A percentile compares a stretch with the other conserved stretches of the same genome.
Conservation (phyloP, 2,797 vertebrate species). For the Arrhamphus sclerolepis region DNA sequence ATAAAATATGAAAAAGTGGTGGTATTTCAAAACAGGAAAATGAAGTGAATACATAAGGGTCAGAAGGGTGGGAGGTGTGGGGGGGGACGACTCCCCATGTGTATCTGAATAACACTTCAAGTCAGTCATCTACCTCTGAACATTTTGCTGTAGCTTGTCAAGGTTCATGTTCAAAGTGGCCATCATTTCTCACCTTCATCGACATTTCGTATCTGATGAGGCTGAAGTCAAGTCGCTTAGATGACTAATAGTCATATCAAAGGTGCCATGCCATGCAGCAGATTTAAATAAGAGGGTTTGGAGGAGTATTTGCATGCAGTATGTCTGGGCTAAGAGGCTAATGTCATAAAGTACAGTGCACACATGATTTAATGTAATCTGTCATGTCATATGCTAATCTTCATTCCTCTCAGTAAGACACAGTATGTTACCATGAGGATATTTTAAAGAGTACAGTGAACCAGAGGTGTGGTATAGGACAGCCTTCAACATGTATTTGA, state of each 20-base stretch:
- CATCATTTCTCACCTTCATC: conserved; percentile 90
- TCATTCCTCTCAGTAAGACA: conserved; percentile 90
- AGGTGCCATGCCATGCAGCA: conserved; percentile 96
- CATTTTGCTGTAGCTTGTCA: conserved; percentile 47
- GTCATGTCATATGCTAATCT: conserved; percentile 99
- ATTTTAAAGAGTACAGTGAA: conserved; percentile 57
- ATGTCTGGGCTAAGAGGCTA: conserved; percentile 97
- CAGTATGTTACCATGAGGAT: conserved; percentile 81
- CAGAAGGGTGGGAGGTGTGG: too few species aligned
- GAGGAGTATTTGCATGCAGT: conserved; percentile 95
- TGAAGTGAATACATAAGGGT: background rate
- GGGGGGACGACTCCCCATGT: too few species aligned
- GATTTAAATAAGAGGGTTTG: conserved; percentile 99
- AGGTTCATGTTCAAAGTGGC: conserved; percentile 88
- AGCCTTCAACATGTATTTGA: conserved; percentile 56
- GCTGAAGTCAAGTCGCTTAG: conserved; percentile 94
- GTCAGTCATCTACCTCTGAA: conserved; percentile 34
- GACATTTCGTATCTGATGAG: conserved; percentile 92
- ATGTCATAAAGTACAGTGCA: conserved; percentile 94
- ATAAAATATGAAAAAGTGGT: conserved; percentile 1
- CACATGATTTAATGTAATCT: conserved; percentile 99
- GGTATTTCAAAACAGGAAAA: conserved; percentile 8
- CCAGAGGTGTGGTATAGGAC: conserved; percentile 71
- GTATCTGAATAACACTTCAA: conserved; percentile 44
- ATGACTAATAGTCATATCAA: conserved; percentile 99